Evolutionary conservation across 2,888 invertebrate genomes (phyloP).

Genomic region (Conomelus anceps): DNA sequence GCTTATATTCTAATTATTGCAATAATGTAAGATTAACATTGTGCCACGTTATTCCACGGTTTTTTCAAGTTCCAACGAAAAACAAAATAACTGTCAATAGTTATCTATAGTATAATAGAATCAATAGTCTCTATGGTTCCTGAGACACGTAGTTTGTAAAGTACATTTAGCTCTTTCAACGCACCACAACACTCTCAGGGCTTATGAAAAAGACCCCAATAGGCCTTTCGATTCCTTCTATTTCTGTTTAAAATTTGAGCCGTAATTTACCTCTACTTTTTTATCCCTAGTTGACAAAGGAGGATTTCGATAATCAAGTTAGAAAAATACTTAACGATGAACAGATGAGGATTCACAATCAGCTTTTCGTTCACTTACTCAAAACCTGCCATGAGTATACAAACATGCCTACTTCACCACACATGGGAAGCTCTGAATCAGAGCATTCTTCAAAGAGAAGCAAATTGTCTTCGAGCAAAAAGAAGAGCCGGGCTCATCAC

Average conservation of each 20-base stretch:
- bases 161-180: no score
- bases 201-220: no score
- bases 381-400: background rate
- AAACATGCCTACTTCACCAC: background rate
- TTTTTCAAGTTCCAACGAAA: no score
- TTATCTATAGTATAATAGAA: no score
- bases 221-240: no score
- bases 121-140: no score
- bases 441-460: background rate
- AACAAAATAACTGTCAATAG: no score
- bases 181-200: no score
- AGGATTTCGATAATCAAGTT: background rate
- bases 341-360: background rate
- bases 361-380: background rate
- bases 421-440: background rate
- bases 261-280: background rate
- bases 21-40: no score
- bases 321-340: background rate
- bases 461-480: background rate
- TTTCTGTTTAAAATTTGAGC: background rate
- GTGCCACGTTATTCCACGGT: no score
- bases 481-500: background rate
- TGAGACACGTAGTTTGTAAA: no score
- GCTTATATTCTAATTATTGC: no score
- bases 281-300: background rate